A percentile compares a stretch with the other conserved stretches of the same genome.
phyloP scores from a whole-genome alignment of 92 coral and sea anemone species.

The Siderastrea siderea region DNA sequence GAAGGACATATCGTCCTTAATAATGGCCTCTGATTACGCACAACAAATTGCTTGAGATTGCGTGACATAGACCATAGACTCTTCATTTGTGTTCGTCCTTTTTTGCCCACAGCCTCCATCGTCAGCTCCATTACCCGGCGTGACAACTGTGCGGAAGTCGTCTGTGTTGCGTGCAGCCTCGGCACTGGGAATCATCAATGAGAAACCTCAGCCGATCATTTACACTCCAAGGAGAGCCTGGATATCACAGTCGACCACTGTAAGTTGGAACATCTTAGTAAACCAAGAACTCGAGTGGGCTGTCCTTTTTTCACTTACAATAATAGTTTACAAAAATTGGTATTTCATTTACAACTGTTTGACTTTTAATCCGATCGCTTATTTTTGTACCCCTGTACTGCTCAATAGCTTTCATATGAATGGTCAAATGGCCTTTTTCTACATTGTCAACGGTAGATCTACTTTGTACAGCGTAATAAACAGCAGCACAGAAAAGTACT shows the following conservation, averaged over 20 bases:
- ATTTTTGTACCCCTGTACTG: no score
- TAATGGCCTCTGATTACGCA: no score
- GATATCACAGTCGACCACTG: constrained; percentile 96
- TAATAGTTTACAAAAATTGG: no score
- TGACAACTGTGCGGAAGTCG: constrained; percentile 84
- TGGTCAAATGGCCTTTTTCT: no score
- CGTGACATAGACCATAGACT: background rate
- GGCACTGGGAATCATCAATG: constrained; percentile 94
- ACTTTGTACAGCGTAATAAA: no score
- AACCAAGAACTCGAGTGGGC: background rate
- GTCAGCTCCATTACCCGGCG: constrained; percentile 56
- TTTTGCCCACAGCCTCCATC: constrained; percentile 49
- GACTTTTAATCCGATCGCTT: no score
- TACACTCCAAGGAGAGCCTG: constrained; percentile 97
- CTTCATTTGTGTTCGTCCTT: background rate
- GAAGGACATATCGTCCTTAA: no score
- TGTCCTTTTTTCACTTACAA: no score
- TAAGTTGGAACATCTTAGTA: constrained; percentile 19
- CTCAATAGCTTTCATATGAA: no score
- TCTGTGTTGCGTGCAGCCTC: constrained; percentile 99
- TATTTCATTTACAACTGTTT: no score
- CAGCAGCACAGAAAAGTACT: no score
- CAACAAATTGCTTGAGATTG: background rate
- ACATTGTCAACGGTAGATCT: no score
- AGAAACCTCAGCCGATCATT: constrained; percentile 88